Evolutionary conservation across 2,797 vertebrate species (phyloP).

Genomic region (Hafferia zeledoni): DNA sequence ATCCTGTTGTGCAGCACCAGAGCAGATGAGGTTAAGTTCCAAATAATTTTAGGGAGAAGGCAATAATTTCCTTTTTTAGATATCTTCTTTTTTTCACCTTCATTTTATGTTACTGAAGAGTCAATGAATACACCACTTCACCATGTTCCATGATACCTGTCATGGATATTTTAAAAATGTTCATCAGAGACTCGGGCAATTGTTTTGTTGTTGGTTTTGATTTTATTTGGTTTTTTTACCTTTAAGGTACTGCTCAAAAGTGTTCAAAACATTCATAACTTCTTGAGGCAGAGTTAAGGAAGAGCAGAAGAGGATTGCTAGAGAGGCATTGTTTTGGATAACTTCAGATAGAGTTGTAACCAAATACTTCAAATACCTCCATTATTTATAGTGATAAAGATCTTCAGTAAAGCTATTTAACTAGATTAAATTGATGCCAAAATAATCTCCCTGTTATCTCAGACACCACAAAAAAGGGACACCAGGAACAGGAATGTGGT

Average conservation of each 20-base stretch:
- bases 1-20: not conserved
- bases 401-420: constrained; percentile 63
- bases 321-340: constrained; percentile 4
- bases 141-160: not conserved
- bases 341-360: constrained; percentile 39
- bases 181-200: not conserved
- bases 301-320: not conserved
- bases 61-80: not conserved
- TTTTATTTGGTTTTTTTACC: not conserved
- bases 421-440: constrained; percentile 65
- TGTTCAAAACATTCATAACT: constrained; percentile 41
- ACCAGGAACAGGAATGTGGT: constrained; percentile 48
- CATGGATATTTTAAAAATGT: not conserved
- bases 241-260: not conserved
- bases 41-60: not conserved
- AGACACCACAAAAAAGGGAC: constrained; percentile 30
- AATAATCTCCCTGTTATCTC: constrained; percentile 64
- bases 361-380: constrained; percentile 60
- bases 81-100: not conserved
- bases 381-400: constrained; percentile 62
- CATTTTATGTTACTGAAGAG: not conserved
- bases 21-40: not conserved
- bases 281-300: not conserved
- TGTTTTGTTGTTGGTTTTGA: not conserved
- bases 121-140: not conserved